phyloP scores from a whole-genome alignment of 1,140 invertebrate genomes.

The Drosophila parvula region DNA sequence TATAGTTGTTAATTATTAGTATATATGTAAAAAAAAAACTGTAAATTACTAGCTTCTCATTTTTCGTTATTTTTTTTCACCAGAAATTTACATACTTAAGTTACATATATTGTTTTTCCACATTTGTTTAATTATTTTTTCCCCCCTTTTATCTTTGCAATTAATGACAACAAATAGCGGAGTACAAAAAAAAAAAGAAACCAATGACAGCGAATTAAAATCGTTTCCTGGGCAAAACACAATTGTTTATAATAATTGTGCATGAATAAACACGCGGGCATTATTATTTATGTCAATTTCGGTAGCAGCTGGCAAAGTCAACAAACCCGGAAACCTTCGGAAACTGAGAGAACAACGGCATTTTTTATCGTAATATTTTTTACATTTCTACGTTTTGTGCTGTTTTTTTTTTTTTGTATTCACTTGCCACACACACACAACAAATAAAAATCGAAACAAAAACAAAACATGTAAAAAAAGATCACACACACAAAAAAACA shows the following conservation, averaged over 20 bases:
- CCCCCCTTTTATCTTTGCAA: conserved; percentile 6
- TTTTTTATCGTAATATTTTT: conserved; percentile 68
- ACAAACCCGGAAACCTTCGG: conserved; percentile 75
- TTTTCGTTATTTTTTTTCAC: conserved; percentile 12
- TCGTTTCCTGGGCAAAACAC: conserved; percentile 50
- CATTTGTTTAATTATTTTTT: conserved; percentile 22
- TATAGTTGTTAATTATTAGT: neutral
- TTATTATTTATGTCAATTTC: conserved; percentile 67
- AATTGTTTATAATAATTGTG: conserved; percentile 52
- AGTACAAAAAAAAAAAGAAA: conserved; percentile 6
- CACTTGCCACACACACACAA: conserved; percentile 38
- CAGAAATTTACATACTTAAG: neutral
- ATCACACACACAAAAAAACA: conserved; percentile 27
- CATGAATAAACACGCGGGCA: conserved; percentile 25
- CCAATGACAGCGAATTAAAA: conserved; percentile 13
- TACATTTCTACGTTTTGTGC: conserved; percentile 5
- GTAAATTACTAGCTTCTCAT: conserved; percentile 23
- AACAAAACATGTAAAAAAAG: conserved; percentile 34
- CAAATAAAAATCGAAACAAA: conserved; percentile 18
- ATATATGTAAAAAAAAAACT: conserved; percentile 11
- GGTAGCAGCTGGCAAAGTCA: conserved; percentile 67
- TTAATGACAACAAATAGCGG: conserved; percentile 25
- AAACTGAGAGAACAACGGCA: conserved; percentile 66
- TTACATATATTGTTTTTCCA: neutral
- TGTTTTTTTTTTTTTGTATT: conserved; percentile 39